Conservation (phyloP, 2,113 vertebrate genomes). For the Eulemur rufifrons region DNA sequence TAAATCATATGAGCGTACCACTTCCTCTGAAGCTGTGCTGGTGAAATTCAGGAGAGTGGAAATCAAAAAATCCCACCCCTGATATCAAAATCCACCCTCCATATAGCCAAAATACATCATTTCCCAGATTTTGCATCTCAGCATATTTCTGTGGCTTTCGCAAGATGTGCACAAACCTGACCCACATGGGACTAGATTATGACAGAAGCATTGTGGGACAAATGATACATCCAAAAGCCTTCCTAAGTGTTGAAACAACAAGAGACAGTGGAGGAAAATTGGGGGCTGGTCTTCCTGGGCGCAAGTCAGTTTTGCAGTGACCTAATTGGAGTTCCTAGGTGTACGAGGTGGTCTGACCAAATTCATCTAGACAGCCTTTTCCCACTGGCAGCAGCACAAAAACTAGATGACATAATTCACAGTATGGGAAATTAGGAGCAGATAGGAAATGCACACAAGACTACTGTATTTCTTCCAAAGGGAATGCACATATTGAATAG, state of each 20-base stretch:
- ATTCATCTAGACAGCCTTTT: conserved; percentile 75
- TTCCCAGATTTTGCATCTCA: conserved; percentile 55
- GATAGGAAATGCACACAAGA: conserved; percentile 72
- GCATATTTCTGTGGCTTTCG: conserved; percentile 37
- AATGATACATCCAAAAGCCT: conserved; percentile 58
- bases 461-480: conserved; percentile 75
- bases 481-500: conserved; percentile 72
- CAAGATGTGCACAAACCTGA: conserved; percentile 36
- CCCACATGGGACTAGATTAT: conserved; percentile 44
- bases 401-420: conserved; percentile 76
- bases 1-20: neutral
- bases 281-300: conserved; percentile 70
- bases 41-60: conserved; percentile 65
- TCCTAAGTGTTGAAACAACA: conserved; percentile 65
- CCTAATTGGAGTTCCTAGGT: conserved; percentile 70
- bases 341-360: conserved; percentile 60
- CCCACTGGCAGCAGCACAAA: conserved; percentile 69
- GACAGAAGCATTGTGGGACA: conserved; percentile 57
- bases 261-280: conserved; percentile 68
- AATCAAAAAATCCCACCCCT: conserved; percentile 31
- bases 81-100: conserved; percentile 48
- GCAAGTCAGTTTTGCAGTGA: conserved; percentile 50
- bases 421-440: conserved; percentile 79
- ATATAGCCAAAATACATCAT: conserved; percentile 55
- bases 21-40: neutral